Evolutionary conservation across 1,140 invertebrate genomes (phyloP), one percentile per base, ranked within the genome.

Genomic region (Brachionus asplanchnoidis): DNA sequence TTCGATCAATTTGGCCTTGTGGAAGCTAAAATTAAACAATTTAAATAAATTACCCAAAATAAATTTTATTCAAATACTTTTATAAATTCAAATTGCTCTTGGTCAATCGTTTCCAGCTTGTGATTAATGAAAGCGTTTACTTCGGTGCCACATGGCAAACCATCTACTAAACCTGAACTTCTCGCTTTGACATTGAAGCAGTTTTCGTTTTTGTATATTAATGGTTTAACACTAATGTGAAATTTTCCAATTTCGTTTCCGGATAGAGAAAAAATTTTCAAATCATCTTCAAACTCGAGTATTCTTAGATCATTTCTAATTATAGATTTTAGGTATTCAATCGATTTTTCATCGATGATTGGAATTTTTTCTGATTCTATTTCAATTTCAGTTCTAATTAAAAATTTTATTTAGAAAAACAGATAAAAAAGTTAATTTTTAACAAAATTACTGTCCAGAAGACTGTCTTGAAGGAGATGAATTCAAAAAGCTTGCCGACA

Each of bases 21-120:
- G 53, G 50, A 20, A 60, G 32, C 53, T 80, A 65, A 78, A 12
- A 53, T 40, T 60, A 32, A 36, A 36, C 7, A 36, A 6, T 7
- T 36, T 6, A 36, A 36, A 36, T 7, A 36, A 36, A 36, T 36
- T 36, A 2, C 6, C 7, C 4, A 36, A 36, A 36, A 28, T 0
- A 36, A 7, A 36, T 36, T 28, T 53, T 78, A 53, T 28, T 20
- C 6, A 23, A 28, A 50, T 85, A 90, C 89, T 87, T 89, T 88
- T 1, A 90, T 88, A 87, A 88, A 89, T 86, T 90, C 89, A 87
- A 89, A 88, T 66, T 89, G 88, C 28, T 89, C 88, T 85, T 90
- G 89, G 82, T 89, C 88, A 14, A 89, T 42, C 2, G 89, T 90
- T 44, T 89, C 87, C n/a, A 90, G 82, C 75, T 87, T 87, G 73